These are phyloP conservation scores for Mus musculus DNA, from an alignment of 2,113 vertebrate genomes.

Conservation along the genomic window GRCm39 chr3:83135001-83135500, in stretches of 20 bases:
- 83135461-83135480: not conserved
- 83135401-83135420: not conserved
- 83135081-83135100: not conserved
- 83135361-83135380: not conserved
- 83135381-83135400: not conserved
- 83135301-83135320: not conserved
- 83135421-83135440: not conserved
- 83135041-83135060: not conserved
- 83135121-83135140: not conserved
- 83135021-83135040: not conserved
- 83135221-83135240: slow-evolving; percentile 2
- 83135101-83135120: not conserved
- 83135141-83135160: not conserved
- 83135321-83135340: not conserved
- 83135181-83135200: not conserved
- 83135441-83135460: not conserved
- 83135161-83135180: too few relatives aligned
- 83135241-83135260: slow-evolving; percentile 20
- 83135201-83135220: not conserved
- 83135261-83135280: not conserved
- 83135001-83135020: not conserved
- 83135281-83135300: not conserved
- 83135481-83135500: fast-evolving
- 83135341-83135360: not conserved
- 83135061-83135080: not conserved